Evolutionary conservation across 2,888 invertebrate genomes (phyloP), one percentile per base, ranked within the genome.

Genomic region (Polyploca ridens): DNA sequence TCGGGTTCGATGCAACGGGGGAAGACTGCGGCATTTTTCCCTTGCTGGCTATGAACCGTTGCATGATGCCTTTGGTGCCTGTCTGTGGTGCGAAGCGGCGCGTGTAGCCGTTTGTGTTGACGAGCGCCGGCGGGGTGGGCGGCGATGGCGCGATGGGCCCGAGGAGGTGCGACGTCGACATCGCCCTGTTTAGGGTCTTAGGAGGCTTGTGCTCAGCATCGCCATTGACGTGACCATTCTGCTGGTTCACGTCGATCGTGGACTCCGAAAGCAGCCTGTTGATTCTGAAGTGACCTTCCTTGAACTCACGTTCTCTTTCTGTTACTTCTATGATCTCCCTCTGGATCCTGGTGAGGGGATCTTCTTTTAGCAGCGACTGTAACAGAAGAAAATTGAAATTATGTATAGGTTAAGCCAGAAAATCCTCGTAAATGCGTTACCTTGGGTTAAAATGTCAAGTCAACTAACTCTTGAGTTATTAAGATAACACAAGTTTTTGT

Each of bases 251-350:
- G 76, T 89, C 95, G 76, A 91, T 87, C 7, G 91, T 92, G 8
- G 94, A 94, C 76, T 94, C 94, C 6, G 94, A 94, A 69, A 92
- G 71, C 46, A 94, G 88, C 62, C 94, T 82, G 74, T 88, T 92
- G 62, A 92, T 89, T 64, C 93, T 86, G 72, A 94, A 93, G 78
- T 92, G 94, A 27, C 95, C 95, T 77, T 95, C 96, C 75, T 96
- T 95, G 76, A 98, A 95, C 83, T 97, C 98, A 82, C 96, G 95
- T 89, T 98, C 98, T 73, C 98, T 95, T 81, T 97, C 96, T 64
- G 96, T 96, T 68, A 97, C 97, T 91, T 97, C 97, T 80, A 97
- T 96, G 79, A 98, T 98, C 95, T 98, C 98, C 83, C 96, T 96
- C 91, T 98, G 98, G 87, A 98, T 98, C 87, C 98, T 96, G 82